Conservation (phyloP, 2,797 vertebrate genomes). For the Schizopygopsis pylzovi region DNA sequence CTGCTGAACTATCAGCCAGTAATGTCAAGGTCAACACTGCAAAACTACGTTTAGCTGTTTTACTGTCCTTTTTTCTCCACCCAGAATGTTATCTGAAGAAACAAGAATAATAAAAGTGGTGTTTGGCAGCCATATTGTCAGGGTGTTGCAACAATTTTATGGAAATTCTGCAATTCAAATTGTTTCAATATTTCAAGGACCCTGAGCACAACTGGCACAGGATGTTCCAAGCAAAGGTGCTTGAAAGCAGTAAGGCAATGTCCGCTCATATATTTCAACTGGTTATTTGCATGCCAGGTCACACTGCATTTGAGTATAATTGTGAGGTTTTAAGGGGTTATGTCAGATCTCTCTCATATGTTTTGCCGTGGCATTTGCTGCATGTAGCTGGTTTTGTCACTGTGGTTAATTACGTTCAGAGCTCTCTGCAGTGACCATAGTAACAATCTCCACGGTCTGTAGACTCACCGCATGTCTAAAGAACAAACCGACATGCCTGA, state of each 20-base stretch:
- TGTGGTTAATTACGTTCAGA: conserved; percentile 30
- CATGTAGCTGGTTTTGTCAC: conserved; percentile 32
- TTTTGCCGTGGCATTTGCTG: background rate
- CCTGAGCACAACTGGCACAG: background rate
- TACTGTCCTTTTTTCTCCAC: background rate
- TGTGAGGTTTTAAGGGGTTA: background rate
- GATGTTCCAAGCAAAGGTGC: background rate
- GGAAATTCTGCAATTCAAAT: background rate
- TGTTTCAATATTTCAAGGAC: background rate
- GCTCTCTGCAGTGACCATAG: conserved; percentile 52
- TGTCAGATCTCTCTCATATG: background rate
- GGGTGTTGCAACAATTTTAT: background rate
- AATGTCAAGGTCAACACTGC: background rate
- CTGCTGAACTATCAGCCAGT: background rate
- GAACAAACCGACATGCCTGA: conserved; percentile 35
- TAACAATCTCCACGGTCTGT: conserved; percentile 45
- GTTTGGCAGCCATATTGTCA: background rate
- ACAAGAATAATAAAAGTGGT: background rate
- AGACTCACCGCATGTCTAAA: conserved; percentile 16
- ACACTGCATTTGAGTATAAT: background rate
- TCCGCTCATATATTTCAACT: background rate
- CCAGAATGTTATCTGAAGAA: background rate
- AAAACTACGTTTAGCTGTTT: background rate
- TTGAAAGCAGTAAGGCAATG: background rate
- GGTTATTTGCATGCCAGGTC: background rate